phyloP scores from a whole-genome alignment of 2,797 vertebrate genomes.

The Taeniopygia guttata region DNA sequence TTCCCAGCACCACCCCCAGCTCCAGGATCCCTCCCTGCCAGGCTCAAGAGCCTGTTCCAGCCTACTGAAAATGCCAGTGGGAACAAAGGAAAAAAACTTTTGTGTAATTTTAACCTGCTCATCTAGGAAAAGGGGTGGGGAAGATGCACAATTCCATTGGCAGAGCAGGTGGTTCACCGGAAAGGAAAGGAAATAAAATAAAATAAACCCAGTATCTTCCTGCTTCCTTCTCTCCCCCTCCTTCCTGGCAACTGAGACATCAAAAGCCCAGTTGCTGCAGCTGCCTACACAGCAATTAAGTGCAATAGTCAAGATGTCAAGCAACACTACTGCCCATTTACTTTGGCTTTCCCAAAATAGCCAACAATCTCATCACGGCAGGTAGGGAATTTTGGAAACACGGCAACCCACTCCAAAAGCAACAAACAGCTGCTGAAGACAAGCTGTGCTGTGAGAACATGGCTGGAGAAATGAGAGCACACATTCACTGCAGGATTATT shows the following conservation, averaged over 20 bases:
- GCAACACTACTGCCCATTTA: slow-evolving; percentile 37
- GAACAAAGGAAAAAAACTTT: background rate
- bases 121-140: too few species aligned
- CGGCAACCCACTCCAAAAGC: background rate
- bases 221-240: background rate
- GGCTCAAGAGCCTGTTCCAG: background rate
- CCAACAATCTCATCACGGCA: background rate
- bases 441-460: background rate
- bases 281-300: slow-evolving; percentile 50
- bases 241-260: background rate
- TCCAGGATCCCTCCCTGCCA: background rate
- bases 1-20: background rate
- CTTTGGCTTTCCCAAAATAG: slow-evolving; percentile 9
- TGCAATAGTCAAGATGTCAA: slow-evolving; percentile 25
- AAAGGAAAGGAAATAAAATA: background rate
- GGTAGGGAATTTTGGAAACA: background rate
- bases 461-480: background rate
- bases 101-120: background rate
- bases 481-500: background rate
- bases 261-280: slow-evolving; percentile 23
- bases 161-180: background rate
- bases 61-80: background rate
- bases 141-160: background rate
- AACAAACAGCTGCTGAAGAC: background rate
- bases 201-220: background rate